A percentile compares a stretch with the other conserved stretches of the same genome.
These are phyloP conservation scores for Bufo gargarizans DNA, from an alignment of 2,113 vertebrate species.

Conservation along the genomic window DNA sequence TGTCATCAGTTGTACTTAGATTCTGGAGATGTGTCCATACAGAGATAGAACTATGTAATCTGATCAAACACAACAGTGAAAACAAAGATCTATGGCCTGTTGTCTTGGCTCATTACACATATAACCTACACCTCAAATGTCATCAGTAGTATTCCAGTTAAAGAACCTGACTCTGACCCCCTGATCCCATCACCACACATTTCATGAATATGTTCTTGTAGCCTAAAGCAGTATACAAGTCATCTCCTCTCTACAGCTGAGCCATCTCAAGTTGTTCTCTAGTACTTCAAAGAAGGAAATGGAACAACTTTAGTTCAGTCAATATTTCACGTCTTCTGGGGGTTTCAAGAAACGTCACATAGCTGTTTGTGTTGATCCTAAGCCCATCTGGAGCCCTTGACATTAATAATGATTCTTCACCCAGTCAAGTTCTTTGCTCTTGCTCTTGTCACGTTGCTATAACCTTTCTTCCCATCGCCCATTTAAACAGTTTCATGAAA, in stretches of 20 bases:
- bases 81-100: not conserved
- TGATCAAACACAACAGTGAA: not conserved
- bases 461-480: not conserved
- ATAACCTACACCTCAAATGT: not conserved
- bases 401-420: slow-evolving; percentile 12
- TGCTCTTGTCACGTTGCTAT: not conserved
- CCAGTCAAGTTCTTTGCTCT: not conserved
- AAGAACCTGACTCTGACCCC: not conserved
- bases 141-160: not conserved
- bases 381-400: not conserved
- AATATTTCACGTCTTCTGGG: not conserved
- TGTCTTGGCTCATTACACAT: not conserved
- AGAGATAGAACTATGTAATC: not conserved
- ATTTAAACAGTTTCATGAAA: not conserved
- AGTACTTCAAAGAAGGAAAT: not conserved
- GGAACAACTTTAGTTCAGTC: not conserved
- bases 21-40: not conserved
- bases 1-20: not conserved
- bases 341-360: not conserved
- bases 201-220: not conserved
- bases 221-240: not conserved
- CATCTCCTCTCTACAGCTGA: not conserved
- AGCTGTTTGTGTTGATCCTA: not conserved
- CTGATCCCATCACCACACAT: not conserved
- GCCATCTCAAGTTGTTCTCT: not conserved